phyloP scores from a whole-genome alignment of 2,797 vertebrate species.

The Phalanger gymnotis region DNA sequence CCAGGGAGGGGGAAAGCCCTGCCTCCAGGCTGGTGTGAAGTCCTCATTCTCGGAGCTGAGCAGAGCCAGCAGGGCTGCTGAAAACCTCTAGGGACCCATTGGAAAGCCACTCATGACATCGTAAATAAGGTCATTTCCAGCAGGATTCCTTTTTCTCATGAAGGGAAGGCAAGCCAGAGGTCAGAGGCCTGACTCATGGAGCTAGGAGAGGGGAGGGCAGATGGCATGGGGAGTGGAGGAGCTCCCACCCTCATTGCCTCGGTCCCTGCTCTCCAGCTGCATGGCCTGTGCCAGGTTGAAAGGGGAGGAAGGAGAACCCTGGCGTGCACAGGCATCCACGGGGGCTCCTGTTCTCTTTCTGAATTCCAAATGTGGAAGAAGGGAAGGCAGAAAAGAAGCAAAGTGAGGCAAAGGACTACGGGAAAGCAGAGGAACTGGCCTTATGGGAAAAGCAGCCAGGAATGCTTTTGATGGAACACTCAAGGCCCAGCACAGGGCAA shows the following conservation, averaged over 20 bases:
- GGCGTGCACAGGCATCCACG: too few species aligned
- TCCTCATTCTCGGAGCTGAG: background rate
- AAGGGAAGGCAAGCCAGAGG: background rate
- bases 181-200: accelerated
- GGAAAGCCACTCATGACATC: accelerated
- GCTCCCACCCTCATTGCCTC: background rate
- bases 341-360: background rate
- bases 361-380: background rate
- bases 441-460: background rate
- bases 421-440: background rate
- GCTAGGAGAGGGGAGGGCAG: background rate
- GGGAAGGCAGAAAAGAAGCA: background rate
- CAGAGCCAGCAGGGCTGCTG: background rate
- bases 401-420: background rate
- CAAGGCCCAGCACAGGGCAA: background rate
- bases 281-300: background rate
- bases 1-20: accelerated
- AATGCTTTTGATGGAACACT: background rate
- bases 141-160: background rate
- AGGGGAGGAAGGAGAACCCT: too few species aligned
- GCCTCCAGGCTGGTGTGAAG: background rate
- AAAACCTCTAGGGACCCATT: background rate
- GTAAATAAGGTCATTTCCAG: accelerated
- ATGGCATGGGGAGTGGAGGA: background rate
- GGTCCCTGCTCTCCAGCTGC: background rate